A percentile compares a stretch with the other conserved stretches of the same genome.
phyloP scores from a whole-genome alignment of 1,140 invertebrate species.

The Halotydeus destructor region DNA sequence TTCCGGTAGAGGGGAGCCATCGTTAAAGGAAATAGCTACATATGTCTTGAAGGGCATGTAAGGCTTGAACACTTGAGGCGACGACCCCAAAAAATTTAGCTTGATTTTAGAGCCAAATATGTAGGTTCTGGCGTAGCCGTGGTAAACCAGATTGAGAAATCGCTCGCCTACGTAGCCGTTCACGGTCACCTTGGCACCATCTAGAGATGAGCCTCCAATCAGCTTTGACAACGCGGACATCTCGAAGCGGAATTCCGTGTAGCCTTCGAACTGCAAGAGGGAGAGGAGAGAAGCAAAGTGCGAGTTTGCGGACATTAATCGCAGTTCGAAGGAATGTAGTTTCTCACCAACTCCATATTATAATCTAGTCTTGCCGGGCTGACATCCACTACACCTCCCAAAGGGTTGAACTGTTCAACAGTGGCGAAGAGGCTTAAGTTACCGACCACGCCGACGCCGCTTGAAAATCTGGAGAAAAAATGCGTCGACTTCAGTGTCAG shows the following conservation, averaged over 20 bases:
- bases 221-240: slow-evolving; percentile 46
- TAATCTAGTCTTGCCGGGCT: no score
- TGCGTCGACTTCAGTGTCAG: no score
- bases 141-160: slow-evolving; percentile 51
- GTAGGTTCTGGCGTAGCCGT: slow-evolving; percentile 57
- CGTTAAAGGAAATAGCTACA: slow-evolving; percentile 49
- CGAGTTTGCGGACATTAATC: no score
- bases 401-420: not conserved
- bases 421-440: slow-evolving; percentile 50
- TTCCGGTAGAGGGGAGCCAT: slow-evolving; percentile 44
- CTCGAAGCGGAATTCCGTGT: slow-evolving; percentile 59
- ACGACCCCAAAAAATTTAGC: slow-evolving; percentile 62
- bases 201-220: slow-evolving; percentile 32
- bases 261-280: slow-evolving; percentile 69
- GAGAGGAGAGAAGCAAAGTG: no score
- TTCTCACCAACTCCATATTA: no score
- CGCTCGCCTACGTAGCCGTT: slow-evolving; percentile 69
- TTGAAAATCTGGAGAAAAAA: slow-evolving; percentile 26
- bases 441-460: slow-evolving; percentile 32
- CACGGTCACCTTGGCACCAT: slow-evolving; percentile 62
- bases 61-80: slow-evolving; percentile 80
- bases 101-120: slow-evolving; percentile 64
- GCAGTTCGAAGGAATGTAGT: no score
- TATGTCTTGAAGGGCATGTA: slow-evolving; percentile 57
- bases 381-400: no score